Evolutionary conservation across 2,797 vertebrate genomes (phyloP).

Genomic region (Smutsia gigantea): DNA sequence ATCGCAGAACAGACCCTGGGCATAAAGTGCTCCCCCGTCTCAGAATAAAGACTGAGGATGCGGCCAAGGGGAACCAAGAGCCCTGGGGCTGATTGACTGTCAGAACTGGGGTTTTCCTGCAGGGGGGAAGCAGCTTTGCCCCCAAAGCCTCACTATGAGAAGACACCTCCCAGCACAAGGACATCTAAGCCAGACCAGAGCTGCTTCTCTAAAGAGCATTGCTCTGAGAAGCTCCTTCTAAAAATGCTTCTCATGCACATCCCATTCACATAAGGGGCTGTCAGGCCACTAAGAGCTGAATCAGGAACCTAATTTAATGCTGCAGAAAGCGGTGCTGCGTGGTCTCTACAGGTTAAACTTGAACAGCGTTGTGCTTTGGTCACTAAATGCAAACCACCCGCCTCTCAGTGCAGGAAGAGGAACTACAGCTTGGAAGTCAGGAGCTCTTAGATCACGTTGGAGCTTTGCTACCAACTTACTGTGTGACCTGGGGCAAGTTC

Average conservation of each 20-base stretch:
- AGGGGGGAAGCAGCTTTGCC: background rate
- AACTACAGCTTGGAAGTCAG: fast-evolving
- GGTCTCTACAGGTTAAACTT: background rate
- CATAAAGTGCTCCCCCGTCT: fast-evolving
- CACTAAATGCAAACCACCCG: background rate
- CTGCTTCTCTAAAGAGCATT: background rate
- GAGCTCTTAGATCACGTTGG: background rate
- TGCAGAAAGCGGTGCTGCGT: background rate
- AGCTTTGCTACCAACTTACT: background rate
- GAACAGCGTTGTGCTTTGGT: background rate
- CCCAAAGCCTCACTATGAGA: background rate
- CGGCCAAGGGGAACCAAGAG: fast-evolving
- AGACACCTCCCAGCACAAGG: background rate
- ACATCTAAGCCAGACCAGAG: background rate
- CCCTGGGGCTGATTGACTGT: fast-evolving
- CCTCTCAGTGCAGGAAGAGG: background rate
- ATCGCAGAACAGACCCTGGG: background rate
- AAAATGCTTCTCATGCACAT: background rate
- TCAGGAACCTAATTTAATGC: background rate
- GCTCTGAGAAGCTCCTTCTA: background rate
- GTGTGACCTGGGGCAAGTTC: background rate
- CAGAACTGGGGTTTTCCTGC: background rate
- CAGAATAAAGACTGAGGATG: background rate
- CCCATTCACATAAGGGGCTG: background rate
- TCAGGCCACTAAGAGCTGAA: background rate